These are phyloP conservation scores for Loxodonta africana DNA, from an alignment of 2,113 vertebrate species.

Conservation along the genomic window DNA sequence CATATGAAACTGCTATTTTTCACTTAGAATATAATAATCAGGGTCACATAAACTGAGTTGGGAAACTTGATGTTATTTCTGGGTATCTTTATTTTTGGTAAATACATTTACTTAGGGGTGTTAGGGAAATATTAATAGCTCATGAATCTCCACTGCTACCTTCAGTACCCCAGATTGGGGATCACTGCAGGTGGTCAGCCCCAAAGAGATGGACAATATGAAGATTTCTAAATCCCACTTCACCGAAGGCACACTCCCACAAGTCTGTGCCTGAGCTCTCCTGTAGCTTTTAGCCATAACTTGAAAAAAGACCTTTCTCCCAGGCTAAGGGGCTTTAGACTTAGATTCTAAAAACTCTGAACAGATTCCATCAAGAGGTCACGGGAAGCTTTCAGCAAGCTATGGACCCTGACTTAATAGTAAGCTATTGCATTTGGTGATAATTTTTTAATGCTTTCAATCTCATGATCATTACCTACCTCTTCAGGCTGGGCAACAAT, in stretches of 20 bases:
- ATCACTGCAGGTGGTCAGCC: background rate
- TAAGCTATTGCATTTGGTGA: background rate
- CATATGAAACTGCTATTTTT: background rate
- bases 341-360: background rate
- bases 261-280: background rate
- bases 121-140: background rate
- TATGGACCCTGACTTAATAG: background rate
- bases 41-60: background rate
- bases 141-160: background rate
- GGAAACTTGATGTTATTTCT: background rate
- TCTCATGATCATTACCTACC: slow-evolving; percentile 83
- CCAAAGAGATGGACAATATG: background rate
- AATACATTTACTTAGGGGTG: background rate
- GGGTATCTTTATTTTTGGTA: background rate
- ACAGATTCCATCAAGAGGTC: background rate
- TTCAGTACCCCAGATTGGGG: background rate
- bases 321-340: background rate
- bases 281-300: background rate
- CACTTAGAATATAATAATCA: background rate
- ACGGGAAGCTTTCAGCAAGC: background rate
- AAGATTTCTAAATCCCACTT: background rate
- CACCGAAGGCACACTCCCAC: background rate
- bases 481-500: slow-evolving; percentile 92
- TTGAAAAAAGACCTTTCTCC: background rate
- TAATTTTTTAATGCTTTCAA: background rate